These are phyloP conservation scores for Caenorhabditis sp. DNA, from an alignment of 2,888 invertebrate species.

Conservation along the genomic window DNA sequence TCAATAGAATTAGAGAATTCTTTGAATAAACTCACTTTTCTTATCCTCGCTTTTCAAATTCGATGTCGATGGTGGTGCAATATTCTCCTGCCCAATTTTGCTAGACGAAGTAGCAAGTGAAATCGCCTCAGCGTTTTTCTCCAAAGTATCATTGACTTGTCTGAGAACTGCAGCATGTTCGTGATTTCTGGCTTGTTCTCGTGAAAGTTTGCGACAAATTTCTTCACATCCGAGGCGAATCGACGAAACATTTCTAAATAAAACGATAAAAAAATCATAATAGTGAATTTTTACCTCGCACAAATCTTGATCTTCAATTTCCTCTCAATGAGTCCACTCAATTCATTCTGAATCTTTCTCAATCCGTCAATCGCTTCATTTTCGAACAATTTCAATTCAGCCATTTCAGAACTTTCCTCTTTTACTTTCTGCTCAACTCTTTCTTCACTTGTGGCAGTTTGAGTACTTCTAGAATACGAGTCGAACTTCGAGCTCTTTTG, in stretches of 20 bases:
- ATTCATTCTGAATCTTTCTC: slow-evolving; percentile 14
- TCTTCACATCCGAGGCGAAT: slow-evolving; percentile 23
- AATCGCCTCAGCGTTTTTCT: slow-evolving; percentile 7
- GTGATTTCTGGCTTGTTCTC: slow-evolving; percentile 14
- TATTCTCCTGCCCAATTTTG: slow-evolving; percentile 17
- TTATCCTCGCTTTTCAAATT: not conserved
- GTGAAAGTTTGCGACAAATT: slow-evolving; percentile 12
- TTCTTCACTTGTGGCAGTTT: not conserved
- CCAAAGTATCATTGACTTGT: slow-evolving; percentile 17
- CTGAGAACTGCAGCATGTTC: slow-evolving; percentile 10
- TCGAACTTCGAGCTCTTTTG: not conserved
- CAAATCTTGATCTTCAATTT: slow-evolving; percentile 10
- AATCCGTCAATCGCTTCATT: slow-evolving; percentile 19
- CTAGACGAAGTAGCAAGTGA: not conserved
- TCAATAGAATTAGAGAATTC: no score
- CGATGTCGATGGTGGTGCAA: slow-evolving; percentile 7
- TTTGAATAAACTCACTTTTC: not conserved
- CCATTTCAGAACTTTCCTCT: not conserved
- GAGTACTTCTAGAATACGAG: not conserved
- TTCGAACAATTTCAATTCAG: slow-evolving; percentile 2
- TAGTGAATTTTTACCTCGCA: slow-evolving; percentile 6
- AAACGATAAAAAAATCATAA: no score
- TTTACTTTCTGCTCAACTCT: not conserved
- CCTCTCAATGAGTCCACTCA: slow-evolving; percentile 20
- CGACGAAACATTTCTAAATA: slow-evolving; percentile 22